phyloP scores from a whole-genome alignment of 2,888 invertebrate species.

The Agrochola circellaris region DNA sequence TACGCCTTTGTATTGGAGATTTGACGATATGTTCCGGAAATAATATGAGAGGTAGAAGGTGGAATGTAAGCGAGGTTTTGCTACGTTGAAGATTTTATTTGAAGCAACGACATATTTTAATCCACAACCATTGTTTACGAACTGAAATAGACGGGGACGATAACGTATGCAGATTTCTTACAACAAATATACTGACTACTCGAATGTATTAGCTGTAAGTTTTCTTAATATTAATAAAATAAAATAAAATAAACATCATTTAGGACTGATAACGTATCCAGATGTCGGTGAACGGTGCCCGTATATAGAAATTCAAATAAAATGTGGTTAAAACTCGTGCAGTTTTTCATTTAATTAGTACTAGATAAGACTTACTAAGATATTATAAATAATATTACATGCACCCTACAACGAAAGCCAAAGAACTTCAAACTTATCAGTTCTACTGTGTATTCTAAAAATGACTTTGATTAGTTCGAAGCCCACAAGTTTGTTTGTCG shows the following conservation, averaged over 20 bases:
- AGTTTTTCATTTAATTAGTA: neutral
- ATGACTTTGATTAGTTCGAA: no score
- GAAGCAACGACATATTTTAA: neutral
- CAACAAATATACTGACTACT: no score
- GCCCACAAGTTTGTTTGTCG: no score
- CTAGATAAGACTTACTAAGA: neutral
- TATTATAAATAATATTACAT: no score
- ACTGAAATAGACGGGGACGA: neutral
- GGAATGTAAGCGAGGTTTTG: neutral
- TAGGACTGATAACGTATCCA: no score
- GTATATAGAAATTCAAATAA: neutral
- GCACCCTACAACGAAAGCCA: no score
- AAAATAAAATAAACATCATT: no score
- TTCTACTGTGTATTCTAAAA: no score
- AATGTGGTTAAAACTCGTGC: neutral
- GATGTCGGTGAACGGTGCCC: neutral
- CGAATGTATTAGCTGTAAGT: no score
- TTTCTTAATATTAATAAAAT: no score
- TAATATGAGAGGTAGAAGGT: conserved; percentile 4
- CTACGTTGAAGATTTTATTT: neutral
- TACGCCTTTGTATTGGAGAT: conserved; percentile 48
- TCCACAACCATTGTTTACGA: neutral
- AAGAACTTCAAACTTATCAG: no score
- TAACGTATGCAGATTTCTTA: neutral
- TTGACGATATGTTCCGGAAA: conserved; percentile 46